Evolutionary conservation across 1,140 invertebrate genomes (phyloP).

Genomic region (Megathymus violae): DNA sequence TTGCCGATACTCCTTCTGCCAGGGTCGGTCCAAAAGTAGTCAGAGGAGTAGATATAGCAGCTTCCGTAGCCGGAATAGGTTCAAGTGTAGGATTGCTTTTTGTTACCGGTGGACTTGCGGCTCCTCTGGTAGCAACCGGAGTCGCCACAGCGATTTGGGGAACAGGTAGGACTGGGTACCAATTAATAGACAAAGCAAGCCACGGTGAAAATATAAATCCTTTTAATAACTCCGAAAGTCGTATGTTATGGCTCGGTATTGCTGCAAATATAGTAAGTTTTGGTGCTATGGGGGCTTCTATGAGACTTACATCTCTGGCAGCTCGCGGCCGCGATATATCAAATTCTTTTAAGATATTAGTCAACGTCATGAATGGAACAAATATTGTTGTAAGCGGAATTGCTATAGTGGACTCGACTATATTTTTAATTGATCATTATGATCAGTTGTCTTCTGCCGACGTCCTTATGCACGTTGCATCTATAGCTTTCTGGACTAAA

Average conservation of each 20-base stretch:
- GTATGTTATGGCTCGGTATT: conserved; percentile 52
- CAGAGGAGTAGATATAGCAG: conserved; percentile 35
- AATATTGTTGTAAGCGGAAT: conserved; percentile 40
- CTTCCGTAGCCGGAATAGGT: conserved; percentile 38
- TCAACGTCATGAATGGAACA: conserved; percentile 45
- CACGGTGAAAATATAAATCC: conserved; percentile 50
- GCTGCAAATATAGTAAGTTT: conserved; percentile 49
- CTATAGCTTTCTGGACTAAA: conserved; percentile 51
- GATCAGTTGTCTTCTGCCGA: conserved; percentile 39
- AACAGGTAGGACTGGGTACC: conserved; percentile 39
- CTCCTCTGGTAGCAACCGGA: conserved; percentile 40
- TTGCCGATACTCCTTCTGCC: conserved; percentile 33
- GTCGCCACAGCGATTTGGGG: conserved; percentile 40
- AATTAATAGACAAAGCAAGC: conserved; percentile 41
- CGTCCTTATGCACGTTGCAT: conserved; percentile 44
- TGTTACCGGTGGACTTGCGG: conserved; percentile 39
- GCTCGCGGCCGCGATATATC: conserved; percentile 45
- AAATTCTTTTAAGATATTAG: conserved; percentile 38
- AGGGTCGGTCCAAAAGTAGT: conserved; percentile 29
- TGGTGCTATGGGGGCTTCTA: conserved; percentile 49
- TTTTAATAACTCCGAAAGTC: conserved; percentile 42
- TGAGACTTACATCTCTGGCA: conserved; percentile 45
- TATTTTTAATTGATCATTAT: conserved; percentile 39
- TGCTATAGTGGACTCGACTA: conserved; percentile 42
- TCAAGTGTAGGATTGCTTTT: conserved; percentile 44